Percentiles rank a stretch among this genome's conserved stretches.
Conservation (phyloP, 1,140 invertebrate genomes). For the Drosophila sechellia region DNA sequence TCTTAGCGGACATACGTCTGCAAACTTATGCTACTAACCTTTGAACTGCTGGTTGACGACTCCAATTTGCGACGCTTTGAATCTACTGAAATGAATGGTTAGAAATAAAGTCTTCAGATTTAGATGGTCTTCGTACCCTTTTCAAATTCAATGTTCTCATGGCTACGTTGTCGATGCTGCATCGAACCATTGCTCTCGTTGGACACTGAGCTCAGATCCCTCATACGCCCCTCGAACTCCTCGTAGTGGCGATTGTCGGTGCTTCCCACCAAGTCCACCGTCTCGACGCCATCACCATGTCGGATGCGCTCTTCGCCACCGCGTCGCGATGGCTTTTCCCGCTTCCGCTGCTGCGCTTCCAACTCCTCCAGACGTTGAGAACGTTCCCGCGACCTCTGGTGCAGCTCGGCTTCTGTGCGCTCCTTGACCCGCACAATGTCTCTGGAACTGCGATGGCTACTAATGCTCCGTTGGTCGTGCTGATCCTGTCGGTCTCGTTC, state of each 20-base stretch:
- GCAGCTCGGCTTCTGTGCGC: slow-evolving; percentile 54
- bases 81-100: slow-evolving; percentile 85
- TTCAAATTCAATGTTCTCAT: slow-evolving; percentile 85
- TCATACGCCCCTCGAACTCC: slow-evolving; percentile 75
- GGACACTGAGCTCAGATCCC: slow-evolving; percentile 83
- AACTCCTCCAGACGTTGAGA: slow-evolving; percentile 60
- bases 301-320: slow-evolving; percentile 60
- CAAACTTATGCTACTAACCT: slow-evolving; percentile 89
- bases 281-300: slow-evolving; percentile 59
- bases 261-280: slow-evolving; percentile 54
- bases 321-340: slow-evolving; percentile 58
- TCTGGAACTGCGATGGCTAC: slow-evolving; percentile 52
- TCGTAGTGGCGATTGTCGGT: slow-evolving; percentile 68
- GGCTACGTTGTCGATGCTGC: slow-evolving; percentile 81
- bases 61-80: slow-evolving; percentile 93
- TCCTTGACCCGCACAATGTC: slow-evolving; percentile 49
- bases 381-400: slow-evolving; percentile 58
- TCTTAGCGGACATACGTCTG: slow-evolving; percentile 80
- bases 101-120: not conserved
- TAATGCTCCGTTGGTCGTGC: slow-evolving; percentile 48
- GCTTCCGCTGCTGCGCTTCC: slow-evolving; percentile 53
- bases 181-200: slow-evolving; percentile 84
- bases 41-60: slow-evolving; percentile 87
- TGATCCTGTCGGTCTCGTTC: slow-evolving; percentile 47
- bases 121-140: slow-evolving; percentile 77